phyloP scores from a whole-genome alignment of 1,140 invertebrate species.

The Drosophila murphyi region DNA sequence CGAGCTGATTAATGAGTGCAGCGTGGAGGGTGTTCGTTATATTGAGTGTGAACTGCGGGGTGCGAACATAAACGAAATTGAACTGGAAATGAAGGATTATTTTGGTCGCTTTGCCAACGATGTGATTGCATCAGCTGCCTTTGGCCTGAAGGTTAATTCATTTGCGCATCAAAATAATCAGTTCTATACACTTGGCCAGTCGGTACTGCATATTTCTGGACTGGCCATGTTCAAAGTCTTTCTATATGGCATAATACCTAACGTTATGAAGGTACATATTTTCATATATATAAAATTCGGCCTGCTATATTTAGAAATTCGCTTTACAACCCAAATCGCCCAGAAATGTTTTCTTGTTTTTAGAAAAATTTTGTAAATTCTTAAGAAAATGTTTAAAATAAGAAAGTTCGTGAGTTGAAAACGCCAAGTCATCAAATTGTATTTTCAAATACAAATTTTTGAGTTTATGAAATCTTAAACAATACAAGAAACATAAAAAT shows the following conservation, averaged over 20 bases:
- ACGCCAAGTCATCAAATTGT: too few species aligned
- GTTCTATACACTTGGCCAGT: conserved; percentile 84
- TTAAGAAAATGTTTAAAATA: too few species aligned
- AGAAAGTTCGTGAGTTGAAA: too few species aligned
- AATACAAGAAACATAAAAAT: too few species aligned
- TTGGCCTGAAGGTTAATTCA: conserved; percentile 86
- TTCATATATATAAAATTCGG: too few species aligned
- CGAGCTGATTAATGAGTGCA: conserved; percentile 66
- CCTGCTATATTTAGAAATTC: too few species aligned
- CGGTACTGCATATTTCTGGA: conserved; percentile 62
- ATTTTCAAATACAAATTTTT: too few species aligned
- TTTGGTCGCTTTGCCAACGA: conserved; percentile 85
- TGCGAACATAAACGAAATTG: conserved; percentile 22
- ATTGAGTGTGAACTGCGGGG: conserved; percentile 30
- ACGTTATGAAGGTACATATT: conserved; percentile 60
- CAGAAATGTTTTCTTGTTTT: too few species aligned
- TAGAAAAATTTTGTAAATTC: too few species aligned
- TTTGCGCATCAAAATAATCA: conserved; percentile 85
- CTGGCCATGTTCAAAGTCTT: conserved; percentile 54
- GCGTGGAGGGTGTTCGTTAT: conserved; percentile 46
- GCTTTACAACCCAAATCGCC: too few species aligned
- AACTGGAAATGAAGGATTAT: conserved; percentile 85
- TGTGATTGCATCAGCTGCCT: conserved; percentile 85
- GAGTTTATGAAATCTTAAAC: too few species aligned
- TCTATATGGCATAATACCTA: conserved; percentile 51